Evolutionary conservation across 2,113 vertebrate species (phyloP).

Genomic region (Jaculus jaculus): DNA sequence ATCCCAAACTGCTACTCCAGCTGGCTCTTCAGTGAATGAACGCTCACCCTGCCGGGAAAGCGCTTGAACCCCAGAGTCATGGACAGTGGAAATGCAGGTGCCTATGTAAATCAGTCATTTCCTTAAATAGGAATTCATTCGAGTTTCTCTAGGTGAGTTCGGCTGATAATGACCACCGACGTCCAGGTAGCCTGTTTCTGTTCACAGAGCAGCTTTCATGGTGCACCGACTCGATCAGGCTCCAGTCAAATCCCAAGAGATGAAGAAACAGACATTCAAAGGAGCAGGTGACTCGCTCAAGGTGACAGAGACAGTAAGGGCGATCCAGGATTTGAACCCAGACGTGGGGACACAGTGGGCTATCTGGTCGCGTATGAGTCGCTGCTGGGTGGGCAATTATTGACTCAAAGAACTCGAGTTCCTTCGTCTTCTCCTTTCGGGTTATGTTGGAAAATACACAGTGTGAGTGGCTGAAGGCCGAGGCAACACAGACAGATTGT

Average conservation of each 20-base stretch:
- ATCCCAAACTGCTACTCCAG: conserved; percentile 72
- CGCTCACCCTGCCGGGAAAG: conserved; percentile 60
- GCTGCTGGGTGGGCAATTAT: background rate
- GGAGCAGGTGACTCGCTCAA: conserved; percentile 15
- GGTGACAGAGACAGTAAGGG: background rate
- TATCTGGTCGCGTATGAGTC: conserved; percentile 14
- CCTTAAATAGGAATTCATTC: conserved; percentile 76
- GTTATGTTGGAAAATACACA: conserved; percentile 30
- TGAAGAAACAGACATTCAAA: conserved; percentile 58
- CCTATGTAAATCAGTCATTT: conserved; percentile 78
- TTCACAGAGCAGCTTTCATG: conserved; percentile 52
- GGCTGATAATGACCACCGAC: conserved; percentile 64
- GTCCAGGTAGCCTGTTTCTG: conserved; percentile 51
- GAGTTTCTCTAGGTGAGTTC: conserved; percentile 51
- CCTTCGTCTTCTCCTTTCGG: conserved; percentile 32
- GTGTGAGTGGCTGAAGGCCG: background rate
- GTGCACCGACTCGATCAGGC: conserved; percentile 54
- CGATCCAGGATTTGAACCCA: conserved; percentile 64
- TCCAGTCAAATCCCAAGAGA: conserved; percentile 19
- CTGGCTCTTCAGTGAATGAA: conserved; percentile 74
- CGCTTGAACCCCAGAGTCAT: conserved; percentile 66
- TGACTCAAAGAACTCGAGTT: conserved; percentile 23
- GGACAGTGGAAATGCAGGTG: conserved; percentile 71
- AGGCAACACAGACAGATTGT: no score
- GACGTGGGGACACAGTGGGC: background rate